A percentile compares a stretch with the other conserved stretches of the same genome.
Conservation (phyloP, 2,797 vertebrate species). For the Cossypha heuglini region DNA sequence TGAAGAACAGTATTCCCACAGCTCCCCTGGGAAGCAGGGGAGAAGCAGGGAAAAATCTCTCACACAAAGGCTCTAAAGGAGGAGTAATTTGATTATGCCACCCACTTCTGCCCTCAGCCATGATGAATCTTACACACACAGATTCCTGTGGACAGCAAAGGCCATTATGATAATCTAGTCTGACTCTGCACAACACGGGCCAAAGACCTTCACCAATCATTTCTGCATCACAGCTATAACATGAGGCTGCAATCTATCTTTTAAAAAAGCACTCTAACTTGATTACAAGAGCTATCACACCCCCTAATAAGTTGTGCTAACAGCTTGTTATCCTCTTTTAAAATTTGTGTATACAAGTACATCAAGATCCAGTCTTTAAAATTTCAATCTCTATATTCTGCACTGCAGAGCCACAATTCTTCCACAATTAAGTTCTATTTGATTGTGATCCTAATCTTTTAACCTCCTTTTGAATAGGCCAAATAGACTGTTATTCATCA, state of each 20-base stretch:
- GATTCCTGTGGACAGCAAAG: neutral
- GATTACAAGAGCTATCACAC: neutral
- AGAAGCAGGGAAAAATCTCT: neutral
- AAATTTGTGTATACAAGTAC: neutral
- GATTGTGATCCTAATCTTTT: neutral
- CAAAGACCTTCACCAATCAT: neutral
- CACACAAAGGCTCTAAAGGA: neutral
- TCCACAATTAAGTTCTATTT: neutral
- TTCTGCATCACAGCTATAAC: neutral
- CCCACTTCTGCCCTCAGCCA: neutral
- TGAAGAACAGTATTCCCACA: neutral
- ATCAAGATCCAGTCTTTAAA: neutral
- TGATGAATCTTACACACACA: neutral
- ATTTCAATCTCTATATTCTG: neutral
- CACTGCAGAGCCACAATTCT: neutral
- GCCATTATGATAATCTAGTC: neutral
- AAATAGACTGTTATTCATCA: neutral
- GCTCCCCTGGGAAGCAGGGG: neutral
- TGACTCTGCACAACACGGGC: neutral
- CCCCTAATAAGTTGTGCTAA: neutral
- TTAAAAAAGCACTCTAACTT: neutral
- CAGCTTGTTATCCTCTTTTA: neutral
- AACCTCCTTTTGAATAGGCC: neutral
- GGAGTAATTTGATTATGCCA: neutral
- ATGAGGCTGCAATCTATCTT: neutral